A percentile compares a stretch with the other conserved stretches of the same genome.
phyloP scores from a whole-genome alignment of 2,888 invertebrate genomes.

The Chouioia cunea region DNA sequence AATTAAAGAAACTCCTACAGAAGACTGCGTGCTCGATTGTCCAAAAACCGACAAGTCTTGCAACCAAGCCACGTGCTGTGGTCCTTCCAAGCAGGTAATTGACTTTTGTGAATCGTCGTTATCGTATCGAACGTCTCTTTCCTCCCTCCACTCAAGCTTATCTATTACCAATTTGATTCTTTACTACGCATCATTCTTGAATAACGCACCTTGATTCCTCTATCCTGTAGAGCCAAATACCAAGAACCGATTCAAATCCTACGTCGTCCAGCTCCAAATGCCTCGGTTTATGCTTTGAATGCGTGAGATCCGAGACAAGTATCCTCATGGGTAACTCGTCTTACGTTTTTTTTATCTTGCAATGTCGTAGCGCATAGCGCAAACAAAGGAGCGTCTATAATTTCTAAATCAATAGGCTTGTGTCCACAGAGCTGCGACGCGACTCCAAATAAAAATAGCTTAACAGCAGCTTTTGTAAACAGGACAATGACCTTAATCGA shows the following conservation, averaged over 20 bases:
- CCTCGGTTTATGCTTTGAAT: constrained; percentile 59
- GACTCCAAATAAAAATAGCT: too few relatives aligned
- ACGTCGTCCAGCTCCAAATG: constrained; percentile 54
- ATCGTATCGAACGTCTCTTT: constrained; percentile 5
- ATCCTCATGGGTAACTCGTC: constrained; percentile 55
- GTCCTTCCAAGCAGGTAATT: constrained; percentile 82
- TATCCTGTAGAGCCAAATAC: constrained; percentile 55
- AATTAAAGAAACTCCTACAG: constrained; percentile 69
- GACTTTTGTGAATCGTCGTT: constrained; percentile 23
- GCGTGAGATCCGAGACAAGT: constrained; percentile 60
- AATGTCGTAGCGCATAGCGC: too few relatives aligned
- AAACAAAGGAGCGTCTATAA: too few relatives aligned
- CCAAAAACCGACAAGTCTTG: constrained; percentile 87
- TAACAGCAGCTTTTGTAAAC: too few relatives aligned
- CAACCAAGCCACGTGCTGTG: constrained; percentile 90
- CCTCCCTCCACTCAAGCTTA: too few relatives aligned
- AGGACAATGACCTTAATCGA: too few relatives aligned
- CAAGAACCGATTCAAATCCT: constrained; percentile 53
- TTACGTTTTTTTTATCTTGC: too few relatives aligned
- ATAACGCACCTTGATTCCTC: constrained; percentile 36
- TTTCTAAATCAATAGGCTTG: too few relatives aligned
- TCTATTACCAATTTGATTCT: too few relatives aligned
- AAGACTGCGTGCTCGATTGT: constrained; percentile 87
- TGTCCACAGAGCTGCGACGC: too few relatives aligned
- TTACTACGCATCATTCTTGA: neutral